Base-by-base conservation (phyloP, 2,888 invertebrate genomes). In the Ornithoptera priamus region DNA sequence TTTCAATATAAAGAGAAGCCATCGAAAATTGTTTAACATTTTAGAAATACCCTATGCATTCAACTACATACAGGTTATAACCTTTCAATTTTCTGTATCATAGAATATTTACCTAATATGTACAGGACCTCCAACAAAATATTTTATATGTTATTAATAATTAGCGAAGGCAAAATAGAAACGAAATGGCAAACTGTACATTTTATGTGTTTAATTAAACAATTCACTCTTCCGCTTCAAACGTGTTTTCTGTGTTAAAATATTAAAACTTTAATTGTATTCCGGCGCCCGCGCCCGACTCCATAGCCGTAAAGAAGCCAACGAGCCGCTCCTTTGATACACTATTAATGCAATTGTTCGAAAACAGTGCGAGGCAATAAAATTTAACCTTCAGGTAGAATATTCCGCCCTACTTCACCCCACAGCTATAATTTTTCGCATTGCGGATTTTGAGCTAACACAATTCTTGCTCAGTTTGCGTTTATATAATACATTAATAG, bases 331-430 rank as follows among this genome's bases (percentile, higher is more conserved):
- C 82, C 81, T 85, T 85, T 90, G 89, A 90, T 91, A 88, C 87
- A 90, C 89, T 92, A 90, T 92, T 91, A 90, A 92, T 91, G 92
- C 89, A 90, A 92, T 92, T 90, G 90, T 90, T 91, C 86, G 88
- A 88, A 90, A 90, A 90, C 88, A 86, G 85, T 83, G 85, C 82
- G 78, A 75, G 83, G 86, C 85, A 82, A 90, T 91, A 91, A 90
- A 90, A 89, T 89, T 86, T 88, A 85, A 86, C 86, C 85, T 89
- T 89, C 89, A 90, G 88, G 90, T 89, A 80, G 84, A 88, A 87
- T 87, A 88, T 84, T 86, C 84, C 85, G 80, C 83, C 82, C 85
- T 84, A 88, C 83, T 88, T 86, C 84, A 82, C 83, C 86, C 83
- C 85, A 80, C 84, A 81, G 83, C 83, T 78, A 88, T 90, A 88